Base-by-base conservation (phyloP, 1,140 invertebrate genomes). In the Lucilia cuprina region DNA sequence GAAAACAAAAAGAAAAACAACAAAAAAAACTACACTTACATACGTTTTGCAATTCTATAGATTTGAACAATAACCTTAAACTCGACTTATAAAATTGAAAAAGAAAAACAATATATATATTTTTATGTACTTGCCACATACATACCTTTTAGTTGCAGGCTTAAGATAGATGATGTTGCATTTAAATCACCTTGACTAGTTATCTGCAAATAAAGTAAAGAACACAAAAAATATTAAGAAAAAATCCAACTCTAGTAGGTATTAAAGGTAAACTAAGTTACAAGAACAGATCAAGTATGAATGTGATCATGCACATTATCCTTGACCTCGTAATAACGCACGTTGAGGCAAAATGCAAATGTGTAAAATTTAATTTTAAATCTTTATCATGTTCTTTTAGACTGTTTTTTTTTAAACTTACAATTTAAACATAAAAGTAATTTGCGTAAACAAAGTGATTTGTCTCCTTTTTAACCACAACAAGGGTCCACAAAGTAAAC, bases 391-490 rank as follows among this genome's bases (percentile, higher is more conserved):
- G 41, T 41, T 41, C 41, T 41, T 41, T 5, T 41, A 41, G 10
- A 8, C 3, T 41, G 3, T 8, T 41, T 5, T 41, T 10, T 41
- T 41, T 41, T 41, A 2, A 0, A 10, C 41, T 41, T 41, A 8
- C 41, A 41, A 41, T 41, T 41, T 41, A 41, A 41, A 41, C 50
- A 55, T 55, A 55, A 41, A 77, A 77, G 34, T 77, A 77, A 77
- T 77, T 77, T 77, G 74, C 74, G 74, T 77, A 77, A 77, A 77
- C 74, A 77, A 77, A 77, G 30, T 77, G 21, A 77, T 77, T 77
- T 77, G 74, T 77, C 35, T 41, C 74, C 74, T 19, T 77, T 77
- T 77, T 41, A 77, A 41, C 74, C 74, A 77, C 19, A 41, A 41
- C 74, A 77, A 77, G 74, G 35, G 34, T 75, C 25, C 74, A 75